Evolutionary conservation across 2,888 invertebrate genomes (phyloP).

Genomic region (Alitta virens): DNA sequence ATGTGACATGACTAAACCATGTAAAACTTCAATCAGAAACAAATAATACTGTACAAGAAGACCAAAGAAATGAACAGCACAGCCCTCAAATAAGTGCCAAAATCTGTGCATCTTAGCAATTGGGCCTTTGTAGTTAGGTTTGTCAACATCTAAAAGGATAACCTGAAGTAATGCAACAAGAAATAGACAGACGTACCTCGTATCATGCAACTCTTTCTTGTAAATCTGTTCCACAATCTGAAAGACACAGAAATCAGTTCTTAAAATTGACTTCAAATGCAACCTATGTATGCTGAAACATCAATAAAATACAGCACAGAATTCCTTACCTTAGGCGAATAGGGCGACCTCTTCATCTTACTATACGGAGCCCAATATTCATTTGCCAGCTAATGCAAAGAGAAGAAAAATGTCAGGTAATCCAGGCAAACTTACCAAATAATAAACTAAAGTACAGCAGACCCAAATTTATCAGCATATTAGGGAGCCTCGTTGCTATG

Average conservation of each 20-base stretch:
- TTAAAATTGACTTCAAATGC: no score
- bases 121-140: no score
- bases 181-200: slow-evolving; percentile 66
- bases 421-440: neutral
- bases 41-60: no score
- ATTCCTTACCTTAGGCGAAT: slow-evolving; percentile 45
- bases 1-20: neutral
- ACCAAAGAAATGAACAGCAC: no score
- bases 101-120: no score
- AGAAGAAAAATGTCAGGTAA: neutral
- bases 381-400: slow-evolving; percentile 72
- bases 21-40: neutral
- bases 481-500: no score
- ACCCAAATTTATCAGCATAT: no score
- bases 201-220: slow-evolving; percentile 78
- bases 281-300: no score
- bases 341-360: slow-evolving; percentile 48
- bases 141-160: no score
- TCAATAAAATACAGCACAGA: no score
- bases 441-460: neutral
- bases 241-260: slow-evolving; percentile 7
- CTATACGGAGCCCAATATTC: slow-evolving; percentile 92
- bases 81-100: no score
- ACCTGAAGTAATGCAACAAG: no score
- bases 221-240: slow-evolving; percentile 85